Base-by-base conservation (phyloP, 2,113 vertebrate genomes). In the Chamaetylas fuelleborni region DNA sequence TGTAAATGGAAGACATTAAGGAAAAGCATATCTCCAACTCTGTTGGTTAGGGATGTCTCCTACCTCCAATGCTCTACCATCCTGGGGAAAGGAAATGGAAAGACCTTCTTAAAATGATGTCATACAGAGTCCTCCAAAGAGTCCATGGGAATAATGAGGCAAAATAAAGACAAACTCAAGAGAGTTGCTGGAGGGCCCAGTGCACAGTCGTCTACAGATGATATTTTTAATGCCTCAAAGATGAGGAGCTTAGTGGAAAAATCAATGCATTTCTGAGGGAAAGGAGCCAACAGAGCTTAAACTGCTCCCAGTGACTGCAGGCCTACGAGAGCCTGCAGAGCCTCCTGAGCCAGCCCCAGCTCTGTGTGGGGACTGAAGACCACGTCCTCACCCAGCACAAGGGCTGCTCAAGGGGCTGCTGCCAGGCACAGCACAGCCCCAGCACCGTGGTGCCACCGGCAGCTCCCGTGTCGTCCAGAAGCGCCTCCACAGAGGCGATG, bases 241-340 rank as follows among this genome's bases (percentile, higher is more conserved):
- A 92, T 67, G 48, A 82, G n/a, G n/a, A 74, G 45, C n/a, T 94
- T 81, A 86, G 64, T 94, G 69, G 76, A 94, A 96, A 96, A 95
- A 92, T 78, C 88, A 93, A 91, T 91, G 66, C 6, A 1, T 36
- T 95, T 56, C 50, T 58, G 15, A 86, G 77, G 88, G 61, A 95
- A 88, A 90, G 69, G 22, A 93, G 90, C 88, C 90, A 96, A 93
- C 2, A 33, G 26, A 94, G 60, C 82, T 94, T 38, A 88, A 95
- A 81, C 51, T 74, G 69, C n/a, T 86, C 31, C 53, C 24, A 1
- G 80, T 31, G 51, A 56, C 28, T 25, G 67, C 85, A 86, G 88
- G 93, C 88, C 90, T 70, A 28, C 0, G 0, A 81, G 26, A 93
- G 23, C 31, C 86, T 64, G 40, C 85, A 92, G 60, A 90, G 57